Evolutionary conservation across 2,888 invertebrate genomes (phyloP).

Genomic region (Ceramica pisi): DNA sequence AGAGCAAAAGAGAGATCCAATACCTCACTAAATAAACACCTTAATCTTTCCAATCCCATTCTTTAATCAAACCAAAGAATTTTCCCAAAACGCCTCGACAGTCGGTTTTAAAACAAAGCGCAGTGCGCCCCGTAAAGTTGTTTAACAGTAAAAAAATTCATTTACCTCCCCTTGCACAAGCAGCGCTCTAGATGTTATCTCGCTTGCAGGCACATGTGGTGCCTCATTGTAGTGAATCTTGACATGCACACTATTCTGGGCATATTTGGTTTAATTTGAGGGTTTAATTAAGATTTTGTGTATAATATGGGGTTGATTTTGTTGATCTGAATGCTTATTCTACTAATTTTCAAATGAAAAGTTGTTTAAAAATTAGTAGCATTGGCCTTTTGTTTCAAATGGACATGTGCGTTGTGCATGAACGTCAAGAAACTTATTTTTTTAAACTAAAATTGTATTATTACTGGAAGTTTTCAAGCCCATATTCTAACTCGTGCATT

Average conservation of each 20-base stretch:
- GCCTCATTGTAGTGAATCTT: constrained; percentile 13
- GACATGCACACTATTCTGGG: constrained; percentile 5
- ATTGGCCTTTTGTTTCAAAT: no score
- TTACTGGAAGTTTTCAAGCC: no score
- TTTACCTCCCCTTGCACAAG: constrained; percentile 20
- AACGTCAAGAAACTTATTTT: no score
- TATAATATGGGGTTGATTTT: background rate
- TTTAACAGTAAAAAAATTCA: constrained; percentile 20
- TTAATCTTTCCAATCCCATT: background rate
- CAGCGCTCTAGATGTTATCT: constrained; percentile 20
- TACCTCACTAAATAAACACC: background rate
- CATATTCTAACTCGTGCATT: no score
- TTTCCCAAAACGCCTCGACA: background rate
- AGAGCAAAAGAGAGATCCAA: background rate
- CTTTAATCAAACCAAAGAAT: background rate
- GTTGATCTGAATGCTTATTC: no score
- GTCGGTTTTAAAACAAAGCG: constrained; percentile 23
- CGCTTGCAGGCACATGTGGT: background rate
- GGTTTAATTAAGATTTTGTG: constrained; percentile 4
- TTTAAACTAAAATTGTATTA: no score
- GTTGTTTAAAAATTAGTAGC: no score
- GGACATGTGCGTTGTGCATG: no score
- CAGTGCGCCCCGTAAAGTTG: background rate
- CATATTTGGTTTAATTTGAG: constrained; percentile 10
- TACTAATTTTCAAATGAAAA: no score